Evolutionary conservation across 2,888 invertebrate genomes (phyloP).

Genomic region (Synergus umbraculus): DNA sequence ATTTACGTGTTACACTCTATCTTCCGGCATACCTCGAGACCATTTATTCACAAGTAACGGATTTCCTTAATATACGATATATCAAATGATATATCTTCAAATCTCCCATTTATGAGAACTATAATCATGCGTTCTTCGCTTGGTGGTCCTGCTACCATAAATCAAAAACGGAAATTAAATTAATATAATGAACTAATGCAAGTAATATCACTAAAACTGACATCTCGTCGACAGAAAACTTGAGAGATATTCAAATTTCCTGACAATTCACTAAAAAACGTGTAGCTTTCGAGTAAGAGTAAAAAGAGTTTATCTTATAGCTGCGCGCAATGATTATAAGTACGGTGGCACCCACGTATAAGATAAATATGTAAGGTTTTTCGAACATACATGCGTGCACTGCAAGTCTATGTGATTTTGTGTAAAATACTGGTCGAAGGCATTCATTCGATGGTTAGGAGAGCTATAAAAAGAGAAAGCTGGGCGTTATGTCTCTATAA

Average conservation of each 20-base stretch:
- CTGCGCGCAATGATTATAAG: too few relatives aligned
- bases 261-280: background rate
- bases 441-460: constrained; percentile 57
- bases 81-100: background rate
- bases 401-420: background rate
- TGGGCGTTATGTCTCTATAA: constrained; percentile 45
- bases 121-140: background rate
- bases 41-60: background rate
- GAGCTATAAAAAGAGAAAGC: constrained; percentile 74
- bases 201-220: background rate
- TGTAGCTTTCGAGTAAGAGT: too few relatives aligned
- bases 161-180: background rate
- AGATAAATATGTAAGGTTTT: too few relatives aligned
- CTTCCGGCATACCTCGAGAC: background rate
- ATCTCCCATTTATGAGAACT: background rate
- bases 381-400: too few relatives aligned
- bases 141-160: background rate
- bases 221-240: background rate
- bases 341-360: too few relatives aligned
- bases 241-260: background rate
- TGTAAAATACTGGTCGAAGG: background rate
- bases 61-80: constrained; percentile 4
- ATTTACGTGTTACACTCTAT: background rate
- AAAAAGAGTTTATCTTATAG: too few relatives aligned
- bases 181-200: background rate